phyloP scores from a whole-genome alignment of 2,888 invertebrate genomes.

The Eueremaeus valkanovi region DNA sequence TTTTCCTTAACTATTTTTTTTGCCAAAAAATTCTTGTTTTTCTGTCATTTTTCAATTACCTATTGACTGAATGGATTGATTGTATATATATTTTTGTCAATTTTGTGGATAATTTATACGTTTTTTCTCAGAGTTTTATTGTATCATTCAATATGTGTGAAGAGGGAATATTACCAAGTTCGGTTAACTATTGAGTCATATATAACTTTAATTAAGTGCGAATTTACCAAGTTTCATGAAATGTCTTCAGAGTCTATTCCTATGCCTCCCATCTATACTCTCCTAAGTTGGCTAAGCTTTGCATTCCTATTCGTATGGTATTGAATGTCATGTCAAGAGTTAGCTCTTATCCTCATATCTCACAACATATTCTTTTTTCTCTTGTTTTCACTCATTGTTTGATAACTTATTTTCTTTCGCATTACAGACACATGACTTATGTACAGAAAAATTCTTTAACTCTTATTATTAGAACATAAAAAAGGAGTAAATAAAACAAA shows the following conservation, averaged over 20 bases:
- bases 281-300: no score
- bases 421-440: neutral
- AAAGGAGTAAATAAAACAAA: no score
- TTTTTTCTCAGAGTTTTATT: neutral
- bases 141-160: no score
- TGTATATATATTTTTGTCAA: neutral
- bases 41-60: conserved; percentile 20
- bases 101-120: neutral
- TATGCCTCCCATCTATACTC: no score
- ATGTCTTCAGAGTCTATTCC: no score
- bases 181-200: no score
- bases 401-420: neutral
- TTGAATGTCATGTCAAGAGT: neutral
- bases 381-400: neutral
- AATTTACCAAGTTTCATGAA: no score
- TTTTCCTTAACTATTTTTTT: neutral
- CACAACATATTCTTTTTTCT: neutral
- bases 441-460: no score
- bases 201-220: no score
- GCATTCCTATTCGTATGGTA: no score
- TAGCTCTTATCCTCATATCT: neutral
- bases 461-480: no score
- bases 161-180: no score
- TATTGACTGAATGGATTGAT: neutral
- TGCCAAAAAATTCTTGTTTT: neutral